A percentile compares a stretch with the other conserved stretches of the same genome.
These are phyloP conservation scores for Lasiommata megera DNA, from an alignment of 2,888 invertebrate genomes.

Conservation along the genomic window DNA sequence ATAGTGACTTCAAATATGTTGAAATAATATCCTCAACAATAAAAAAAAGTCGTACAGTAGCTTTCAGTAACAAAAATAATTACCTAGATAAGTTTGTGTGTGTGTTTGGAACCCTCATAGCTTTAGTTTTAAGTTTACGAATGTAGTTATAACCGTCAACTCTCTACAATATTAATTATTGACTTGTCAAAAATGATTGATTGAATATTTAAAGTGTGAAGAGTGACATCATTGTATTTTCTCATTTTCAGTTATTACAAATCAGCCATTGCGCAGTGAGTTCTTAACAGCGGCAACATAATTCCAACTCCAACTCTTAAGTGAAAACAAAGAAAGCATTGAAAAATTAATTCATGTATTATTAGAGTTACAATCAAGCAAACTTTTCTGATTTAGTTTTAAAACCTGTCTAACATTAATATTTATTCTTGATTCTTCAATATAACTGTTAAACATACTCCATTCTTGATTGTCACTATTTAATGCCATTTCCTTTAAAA, in stretches of 20 bases:
- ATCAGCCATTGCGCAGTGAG: slow-evolving; percentile 46
- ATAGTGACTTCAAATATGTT: no score
- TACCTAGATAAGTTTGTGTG: no score
- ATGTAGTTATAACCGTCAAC: no score
- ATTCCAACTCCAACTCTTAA: slow-evolving; percentile 6
- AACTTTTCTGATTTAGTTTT: slow-evolving; percentile 76
- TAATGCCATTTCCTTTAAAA: slow-evolving; percentile 42
- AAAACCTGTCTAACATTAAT: slow-evolving; percentile 96
- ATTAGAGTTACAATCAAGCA: slow-evolving; percentile 43
- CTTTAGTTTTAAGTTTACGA: no score
- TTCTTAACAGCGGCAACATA: background rate
- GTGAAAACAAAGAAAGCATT: slow-evolving; percentile 24
- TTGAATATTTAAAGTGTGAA: background rate
- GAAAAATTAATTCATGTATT: slow-evolving; percentile 37
- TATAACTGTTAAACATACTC: slow-evolving; percentile 81
- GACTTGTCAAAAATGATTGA: no score
- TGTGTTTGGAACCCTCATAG: no score
- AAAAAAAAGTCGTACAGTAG: no score
- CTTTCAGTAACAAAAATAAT: no score
- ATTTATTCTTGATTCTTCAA: slow-evolving; percentile 91
- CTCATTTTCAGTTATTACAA: slow-evolving; percentile 56
- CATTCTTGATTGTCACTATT: slow-evolving; percentile 62
- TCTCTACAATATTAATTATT: no score
- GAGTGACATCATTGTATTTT: background rate
- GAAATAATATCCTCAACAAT: no score